phyloP scores from a whole-genome alignment of 2,888 invertebrate species.

The Eupithecia tripunctaria region DNA sequence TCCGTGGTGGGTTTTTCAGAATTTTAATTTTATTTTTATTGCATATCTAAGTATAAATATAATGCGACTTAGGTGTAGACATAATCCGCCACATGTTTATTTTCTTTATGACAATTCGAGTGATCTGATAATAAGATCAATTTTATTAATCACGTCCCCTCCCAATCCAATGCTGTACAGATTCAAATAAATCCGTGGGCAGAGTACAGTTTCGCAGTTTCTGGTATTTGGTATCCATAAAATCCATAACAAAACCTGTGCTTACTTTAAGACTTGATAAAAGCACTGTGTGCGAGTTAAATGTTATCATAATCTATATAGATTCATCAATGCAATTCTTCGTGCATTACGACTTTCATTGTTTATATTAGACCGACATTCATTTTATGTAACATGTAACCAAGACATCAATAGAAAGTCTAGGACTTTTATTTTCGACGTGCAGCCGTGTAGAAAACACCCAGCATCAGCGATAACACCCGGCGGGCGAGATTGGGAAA shows the following conservation, averaged over 20 bases:
- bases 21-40: no score
- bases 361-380: neutral
- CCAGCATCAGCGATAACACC: slow-evolving; percentile 31
- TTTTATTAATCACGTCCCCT: neutral
- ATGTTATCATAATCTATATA: slow-evolving; percentile 2
- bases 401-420: slow-evolving; percentile 33
- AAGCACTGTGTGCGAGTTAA: neutral
- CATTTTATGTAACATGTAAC: slow-evolving; percentile 28
- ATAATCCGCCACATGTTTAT: neutral
- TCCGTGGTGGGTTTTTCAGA: no score
- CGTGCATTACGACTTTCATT: neutral
- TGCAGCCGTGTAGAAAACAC: slow-evolving; percentile 32
- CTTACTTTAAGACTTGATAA: neutral
- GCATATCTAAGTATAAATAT: no score
- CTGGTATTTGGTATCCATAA: neutral
- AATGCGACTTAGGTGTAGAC: no score
- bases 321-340: neutral
- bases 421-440: slow-evolving; percentile 41
- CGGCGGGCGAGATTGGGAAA: slow-evolving; percentile 51
- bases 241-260: neutral
- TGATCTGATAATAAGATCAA: neutral
- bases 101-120: neutral
- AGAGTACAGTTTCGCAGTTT: neutral
- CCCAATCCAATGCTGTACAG: neutral
- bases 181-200: neutral